Evolutionary conservation across 2,888 invertebrate genomes (phyloP).

Genomic region (Alcis repandata): DNA sequence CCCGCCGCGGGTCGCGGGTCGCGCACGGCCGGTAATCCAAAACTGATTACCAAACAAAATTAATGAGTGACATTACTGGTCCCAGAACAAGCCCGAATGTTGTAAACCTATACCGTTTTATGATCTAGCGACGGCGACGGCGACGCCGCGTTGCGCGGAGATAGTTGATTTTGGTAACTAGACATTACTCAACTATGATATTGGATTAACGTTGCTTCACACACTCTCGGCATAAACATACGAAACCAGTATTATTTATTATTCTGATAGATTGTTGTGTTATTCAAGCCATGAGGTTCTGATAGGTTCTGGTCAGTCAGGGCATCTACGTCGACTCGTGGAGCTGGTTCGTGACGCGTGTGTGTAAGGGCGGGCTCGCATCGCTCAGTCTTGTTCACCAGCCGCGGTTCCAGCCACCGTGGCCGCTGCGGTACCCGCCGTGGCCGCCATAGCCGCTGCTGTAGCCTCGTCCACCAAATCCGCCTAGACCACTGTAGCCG

Average conservation of each 20-base stretch:
- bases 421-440: neutral
- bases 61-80: constrained; percentile 24
- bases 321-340: neutral
- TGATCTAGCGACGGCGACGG: constrained; percentile 19
- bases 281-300: too few relatives aligned
- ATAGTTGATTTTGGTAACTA: constrained; percentile 34
- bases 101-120: constrained; percentile 22
- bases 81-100: neutral
- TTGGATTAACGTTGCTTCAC: constrained; percentile 11
- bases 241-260: neutral
- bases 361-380: neutral
- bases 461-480: neutral
- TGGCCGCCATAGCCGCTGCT: neutral
- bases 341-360: too few relatives aligned
- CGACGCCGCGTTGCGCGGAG: neutral
- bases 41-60: constrained; percentile 25
- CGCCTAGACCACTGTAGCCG: constrained; percentile 32
- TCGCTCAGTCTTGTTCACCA: neutral
- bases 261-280: neutral
- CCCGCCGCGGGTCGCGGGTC: neutral
- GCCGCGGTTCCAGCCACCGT: neutral
- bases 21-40: constrained; percentile 8
- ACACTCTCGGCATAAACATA: neutral
- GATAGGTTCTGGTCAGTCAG: neutral
- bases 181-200: constrained; percentile 16